phyloP scores from a whole-genome alignment of 2,113 vertebrate genomes.

The Hystrix cristata region DNA sequence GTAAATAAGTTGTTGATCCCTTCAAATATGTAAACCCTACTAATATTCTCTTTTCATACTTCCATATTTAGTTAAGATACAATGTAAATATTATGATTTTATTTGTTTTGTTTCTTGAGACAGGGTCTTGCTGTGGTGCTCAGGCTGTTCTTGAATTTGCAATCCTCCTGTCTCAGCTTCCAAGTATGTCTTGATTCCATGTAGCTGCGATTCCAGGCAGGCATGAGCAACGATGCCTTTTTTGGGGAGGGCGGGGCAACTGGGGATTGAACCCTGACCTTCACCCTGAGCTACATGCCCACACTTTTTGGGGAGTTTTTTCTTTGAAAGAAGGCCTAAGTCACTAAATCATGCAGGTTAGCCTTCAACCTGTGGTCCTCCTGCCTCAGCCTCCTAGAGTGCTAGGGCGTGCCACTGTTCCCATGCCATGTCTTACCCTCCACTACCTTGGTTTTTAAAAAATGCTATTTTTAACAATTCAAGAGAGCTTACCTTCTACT shows the following conservation, averaged over 20 bases:
- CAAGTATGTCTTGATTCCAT: background rate
- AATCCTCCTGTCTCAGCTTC: background rate
- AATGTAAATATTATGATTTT: background rate
- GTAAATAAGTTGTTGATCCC: background rate
- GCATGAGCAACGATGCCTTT: background rate
- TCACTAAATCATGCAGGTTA: background rate
- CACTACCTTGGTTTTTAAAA: too few species aligned
- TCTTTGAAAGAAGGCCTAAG: background rate
- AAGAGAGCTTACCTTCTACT: background rate
- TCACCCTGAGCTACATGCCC: background rate
- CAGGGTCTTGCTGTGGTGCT: background rate
- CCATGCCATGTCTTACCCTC: background rate
- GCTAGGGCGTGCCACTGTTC: background rate
- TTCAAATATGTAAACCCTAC: background rate
- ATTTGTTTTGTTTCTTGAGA: background rate
- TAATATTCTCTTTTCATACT: background rate
- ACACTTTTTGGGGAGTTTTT: background rate
- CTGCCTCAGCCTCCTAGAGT: background rate
- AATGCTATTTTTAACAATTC: background rate
- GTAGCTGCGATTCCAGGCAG: background rate
- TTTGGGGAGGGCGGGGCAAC: background rate
- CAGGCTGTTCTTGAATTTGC: background rate
- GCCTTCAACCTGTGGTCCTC: background rate
- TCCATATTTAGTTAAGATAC: background rate
- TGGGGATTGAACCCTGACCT: background rate